Evolutionary conservation across 2,888 invertebrate genomes (phyloP), one percentile per base, ranked within the genome.

Genomic region (Hyposoter didymator): DNA sequence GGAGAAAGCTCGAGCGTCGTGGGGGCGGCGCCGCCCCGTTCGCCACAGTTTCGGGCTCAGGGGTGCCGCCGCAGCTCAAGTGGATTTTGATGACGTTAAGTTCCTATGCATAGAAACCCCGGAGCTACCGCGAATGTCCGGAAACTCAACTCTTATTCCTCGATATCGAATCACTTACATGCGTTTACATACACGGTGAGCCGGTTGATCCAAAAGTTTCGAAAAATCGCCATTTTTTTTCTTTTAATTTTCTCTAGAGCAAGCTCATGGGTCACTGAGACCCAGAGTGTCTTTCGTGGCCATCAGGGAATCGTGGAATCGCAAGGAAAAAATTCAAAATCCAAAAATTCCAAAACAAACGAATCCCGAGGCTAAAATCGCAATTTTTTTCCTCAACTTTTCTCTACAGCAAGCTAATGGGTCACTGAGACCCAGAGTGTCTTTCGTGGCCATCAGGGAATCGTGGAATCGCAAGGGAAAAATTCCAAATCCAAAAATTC

Each of bases 61-160:
- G 88, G 90, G 89, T 89, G 89, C 80, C 79, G 89, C 87, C 79
- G 89, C 87, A 89, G 90, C 89, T 91, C 91, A 90, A 93, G 92
- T 92, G 92, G 91, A 92, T 93, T 92, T 91, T 93, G 91, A 93
- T 91, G 92, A 92, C 90, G 92, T 93, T 92, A 92, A 90, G 89
- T 90, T 90, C 89, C 90, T 92, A 93, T 93, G 93, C 93, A 93
- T 93, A 90, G 91, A 91, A 92, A 92, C 88, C 78, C 72, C 84
- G 73, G 76, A 78, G 80, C 75, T 74, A 81, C 28, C 70, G 76
- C 70, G 76, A 72, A 35, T 75, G 79, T 78, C 73, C 85, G 64
- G 28, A 66, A 52, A 78, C 67, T 43, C 35, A 69, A 59, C 67
- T 52, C 39, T 45, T 32, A 55, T 43, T 43, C 14, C 19, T 32